These are phyloP conservation scores for Leucopternis melanops DNA, from an alignment of 2,113 vertebrate species.

Conservation along the genomic window DNA sequence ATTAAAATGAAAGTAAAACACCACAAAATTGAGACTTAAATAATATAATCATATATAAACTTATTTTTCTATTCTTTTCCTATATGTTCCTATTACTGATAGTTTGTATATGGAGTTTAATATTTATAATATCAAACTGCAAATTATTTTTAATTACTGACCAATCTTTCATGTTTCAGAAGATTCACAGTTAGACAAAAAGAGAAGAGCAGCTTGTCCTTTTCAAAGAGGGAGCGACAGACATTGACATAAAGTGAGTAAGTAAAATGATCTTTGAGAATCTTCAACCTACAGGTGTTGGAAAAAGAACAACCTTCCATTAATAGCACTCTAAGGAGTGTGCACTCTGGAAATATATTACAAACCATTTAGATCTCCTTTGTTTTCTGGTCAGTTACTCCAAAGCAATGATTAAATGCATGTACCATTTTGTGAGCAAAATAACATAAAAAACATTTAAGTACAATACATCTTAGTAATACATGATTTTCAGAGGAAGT, in stretches of 20 bases:
- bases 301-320: neutral
- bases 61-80: neutral
- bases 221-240: conserved; percentile 90
- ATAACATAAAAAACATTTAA: neutral
- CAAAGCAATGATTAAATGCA: neutral
- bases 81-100: neutral
- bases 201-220: conserved; percentile 91
- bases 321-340: neutral
- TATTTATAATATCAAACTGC: neutral
- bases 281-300: conserved; percentile 72
- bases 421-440: neutral
- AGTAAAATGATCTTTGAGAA: conserved; percentile 86
- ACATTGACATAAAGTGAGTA: conserved; percentile 85
- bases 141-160: conserved; percentile 49
- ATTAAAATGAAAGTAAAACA: neutral
- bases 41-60: neutral
- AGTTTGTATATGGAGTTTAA: neutral
- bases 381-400: neutral
- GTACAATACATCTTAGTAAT: neutral
- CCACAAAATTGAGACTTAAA: neutral
- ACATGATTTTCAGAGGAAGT: neutral
- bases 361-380: neutral
- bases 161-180: conserved; percentile 74
- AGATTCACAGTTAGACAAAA: conserved; percentile 85
- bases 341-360: neutral